Evolutionary conservation across 2,797 vertebrate genomes (phyloP).

Genomic region (Ceryle rudis): DNA sequence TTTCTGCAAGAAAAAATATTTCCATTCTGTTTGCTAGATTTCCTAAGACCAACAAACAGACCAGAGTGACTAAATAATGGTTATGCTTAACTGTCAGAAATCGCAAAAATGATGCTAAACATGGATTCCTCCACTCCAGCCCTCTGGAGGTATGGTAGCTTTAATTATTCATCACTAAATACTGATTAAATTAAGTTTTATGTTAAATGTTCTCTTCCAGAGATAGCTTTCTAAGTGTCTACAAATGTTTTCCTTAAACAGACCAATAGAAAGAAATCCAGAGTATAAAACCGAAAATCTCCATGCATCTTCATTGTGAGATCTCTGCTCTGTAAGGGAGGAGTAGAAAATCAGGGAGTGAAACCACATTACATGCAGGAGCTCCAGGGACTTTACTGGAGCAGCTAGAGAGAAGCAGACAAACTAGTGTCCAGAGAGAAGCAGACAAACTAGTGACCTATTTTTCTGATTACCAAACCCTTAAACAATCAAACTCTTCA

Average conservation of each 20-base stretch:
- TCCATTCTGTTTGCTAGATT: background rate
- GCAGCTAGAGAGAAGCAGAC: background rate
- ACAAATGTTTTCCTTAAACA: background rate
- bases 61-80: background rate
- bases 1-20: background rate
- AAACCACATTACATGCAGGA: background rate
- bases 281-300: background rate
- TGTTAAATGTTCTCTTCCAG: background rate
- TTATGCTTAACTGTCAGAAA: background rate
- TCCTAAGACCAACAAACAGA: background rate
- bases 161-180: constrained; percentile 13
- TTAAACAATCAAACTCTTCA: background rate
- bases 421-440: background rate
- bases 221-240: background rate
- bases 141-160: background rate
- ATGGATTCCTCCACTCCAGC: background rate
- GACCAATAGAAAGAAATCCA: background rate
- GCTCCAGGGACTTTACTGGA: background rate
- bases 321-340: background rate
- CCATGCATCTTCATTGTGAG: background rate
- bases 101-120: background rate
- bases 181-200: background rate
- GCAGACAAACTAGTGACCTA: background rate
- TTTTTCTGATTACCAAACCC: background rate
- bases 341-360: background rate